Conservation (phyloP, 2,797 vertebrate species). For the Darevskia nairensis region DNA sequence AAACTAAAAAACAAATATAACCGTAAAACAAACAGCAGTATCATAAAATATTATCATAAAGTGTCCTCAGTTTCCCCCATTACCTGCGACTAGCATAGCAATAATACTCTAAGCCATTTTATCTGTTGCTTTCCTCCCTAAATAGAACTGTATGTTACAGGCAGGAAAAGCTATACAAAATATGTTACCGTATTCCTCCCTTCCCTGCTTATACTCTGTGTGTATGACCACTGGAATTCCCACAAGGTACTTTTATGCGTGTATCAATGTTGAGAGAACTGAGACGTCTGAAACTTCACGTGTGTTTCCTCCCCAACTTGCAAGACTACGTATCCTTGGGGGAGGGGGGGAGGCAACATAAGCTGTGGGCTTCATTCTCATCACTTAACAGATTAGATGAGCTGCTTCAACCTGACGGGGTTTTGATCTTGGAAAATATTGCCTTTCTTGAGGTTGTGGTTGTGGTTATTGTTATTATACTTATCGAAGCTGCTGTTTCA, state of each 20-base stretch:
- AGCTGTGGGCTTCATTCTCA: background rate
- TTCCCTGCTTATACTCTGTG: background rate
- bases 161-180: background rate
- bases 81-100: background rate
- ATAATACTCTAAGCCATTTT: background rate
- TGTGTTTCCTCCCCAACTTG: background rate
- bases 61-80: background rate
- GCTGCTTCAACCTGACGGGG: background rate
- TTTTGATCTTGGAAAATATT: background rate
- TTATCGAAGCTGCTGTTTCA: background rate
- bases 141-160: background rate
- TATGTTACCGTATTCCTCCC: background rate
- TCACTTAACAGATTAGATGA: background rate
- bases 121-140: background rate
- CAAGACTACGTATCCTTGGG: too few species aligned
- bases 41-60: background rate
- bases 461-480: too few species aligned
- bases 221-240: background rate
- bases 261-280: background rate
- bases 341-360: too few species aligned
- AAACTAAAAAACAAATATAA: background rate
- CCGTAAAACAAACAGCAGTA: background rate
- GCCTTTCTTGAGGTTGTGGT: background rate
- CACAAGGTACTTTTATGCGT: background rate
- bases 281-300: background rate